A percentile compares a stretch with the other conserved stretches of the same genome.
Conservation (phyloP, 2,797 vertebrate genomes). For the Oreonectes daqikongensis region DNA sequence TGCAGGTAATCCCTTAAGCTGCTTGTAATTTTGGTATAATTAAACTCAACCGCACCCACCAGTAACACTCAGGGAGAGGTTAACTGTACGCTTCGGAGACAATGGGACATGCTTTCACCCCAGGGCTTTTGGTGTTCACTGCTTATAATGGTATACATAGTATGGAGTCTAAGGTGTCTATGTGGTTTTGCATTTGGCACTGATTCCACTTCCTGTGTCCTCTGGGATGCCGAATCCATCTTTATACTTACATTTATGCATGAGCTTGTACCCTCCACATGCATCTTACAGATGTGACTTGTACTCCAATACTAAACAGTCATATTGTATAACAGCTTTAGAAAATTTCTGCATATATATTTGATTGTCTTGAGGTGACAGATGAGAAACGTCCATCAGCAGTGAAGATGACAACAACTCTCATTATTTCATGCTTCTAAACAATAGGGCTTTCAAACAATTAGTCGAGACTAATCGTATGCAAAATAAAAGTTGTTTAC, state of each 20-base stretch:
- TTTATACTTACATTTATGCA: conserved; percentile 16
- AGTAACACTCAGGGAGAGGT: background rate
- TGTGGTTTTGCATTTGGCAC: background rate
- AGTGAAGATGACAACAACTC: too few relatives aligned
- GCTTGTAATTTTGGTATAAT: conserved; percentile 47
- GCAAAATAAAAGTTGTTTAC: too few relatives aligned
- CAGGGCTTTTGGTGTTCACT: conserved; percentile 5
- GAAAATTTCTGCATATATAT: background rate
- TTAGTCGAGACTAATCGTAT: too few relatives aligned
- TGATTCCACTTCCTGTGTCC: conserved; percentile 9
- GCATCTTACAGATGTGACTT: background rate
- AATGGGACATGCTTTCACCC: background rate
- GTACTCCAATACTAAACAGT: background rate
- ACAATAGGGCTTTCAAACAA: too few relatives aligned
- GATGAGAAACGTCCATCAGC: too few relatives aligned
- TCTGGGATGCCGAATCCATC: background rate
- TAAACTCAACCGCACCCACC: conserved; percentile 39
- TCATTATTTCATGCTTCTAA: too few relatives aligned
- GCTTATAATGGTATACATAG: background rate
- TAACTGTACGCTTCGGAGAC: background rate
- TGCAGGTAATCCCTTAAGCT: conserved; percentile 49
- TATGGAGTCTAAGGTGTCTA: background rate
- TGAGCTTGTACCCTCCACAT: background rate
- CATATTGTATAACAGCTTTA: too few relatives aligned
- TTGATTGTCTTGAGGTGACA: too few relatives aligned